Percentiles rank a stretch among this genome's conserved stretches.
Evolutionary conservation across 1,140 invertebrate species (phyloP).

Genomic region (Leptoteleia sp.): DNA sequence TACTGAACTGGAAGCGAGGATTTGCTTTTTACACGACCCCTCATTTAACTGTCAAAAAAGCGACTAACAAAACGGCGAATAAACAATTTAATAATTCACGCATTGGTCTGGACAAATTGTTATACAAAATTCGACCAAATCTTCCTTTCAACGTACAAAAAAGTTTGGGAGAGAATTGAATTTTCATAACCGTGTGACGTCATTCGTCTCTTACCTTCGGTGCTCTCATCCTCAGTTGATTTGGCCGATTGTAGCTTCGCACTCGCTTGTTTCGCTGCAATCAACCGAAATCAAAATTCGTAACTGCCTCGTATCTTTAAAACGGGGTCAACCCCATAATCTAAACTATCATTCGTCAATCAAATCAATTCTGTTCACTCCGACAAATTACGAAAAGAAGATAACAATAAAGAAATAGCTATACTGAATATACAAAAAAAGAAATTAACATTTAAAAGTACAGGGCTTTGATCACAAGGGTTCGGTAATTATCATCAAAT

Average conservation of each 20-base stretch:
- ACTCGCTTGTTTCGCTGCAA: slow-evolving; percentile 80
- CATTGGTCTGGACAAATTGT: neutral
- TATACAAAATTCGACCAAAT: slow-evolving; percentile 34
- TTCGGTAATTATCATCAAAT: too few species aligned
- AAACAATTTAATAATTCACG: neutral
- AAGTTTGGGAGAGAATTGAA: slow-evolving; percentile 53
- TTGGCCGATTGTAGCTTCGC: slow-evolving; percentile 81
- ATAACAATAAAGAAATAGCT: neutral
- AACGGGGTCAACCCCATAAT: slow-evolving; percentile 38
- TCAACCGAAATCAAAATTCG: slow-evolving; percentile 81
- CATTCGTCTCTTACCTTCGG: slow-evolving; percentile 79
- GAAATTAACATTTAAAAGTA: too few species aligned
- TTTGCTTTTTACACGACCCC: too few species aligned
- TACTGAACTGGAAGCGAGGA: too few species aligned
- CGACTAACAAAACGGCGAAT: neutral
- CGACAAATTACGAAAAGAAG: neutral
- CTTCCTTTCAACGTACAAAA: slow-evolving; percentile 16
- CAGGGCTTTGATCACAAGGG: neutral
- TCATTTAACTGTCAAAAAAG: too few species aligned
- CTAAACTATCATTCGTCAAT: slow-evolving; percentile 45
- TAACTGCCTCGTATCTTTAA: slow-evolving; percentile 74
- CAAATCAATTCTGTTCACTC: slow-evolving; percentile 17
- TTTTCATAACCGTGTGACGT: slow-evolving; percentile 62
- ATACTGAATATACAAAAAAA: too few species aligned
- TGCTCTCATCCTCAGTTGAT: slow-evolving; percentile 81